These are phyloP conservation scores for Erpornis zantholeuca DNA, from an alignment of 2,113 vertebrate species.

Conservation along the genomic window DNA sequence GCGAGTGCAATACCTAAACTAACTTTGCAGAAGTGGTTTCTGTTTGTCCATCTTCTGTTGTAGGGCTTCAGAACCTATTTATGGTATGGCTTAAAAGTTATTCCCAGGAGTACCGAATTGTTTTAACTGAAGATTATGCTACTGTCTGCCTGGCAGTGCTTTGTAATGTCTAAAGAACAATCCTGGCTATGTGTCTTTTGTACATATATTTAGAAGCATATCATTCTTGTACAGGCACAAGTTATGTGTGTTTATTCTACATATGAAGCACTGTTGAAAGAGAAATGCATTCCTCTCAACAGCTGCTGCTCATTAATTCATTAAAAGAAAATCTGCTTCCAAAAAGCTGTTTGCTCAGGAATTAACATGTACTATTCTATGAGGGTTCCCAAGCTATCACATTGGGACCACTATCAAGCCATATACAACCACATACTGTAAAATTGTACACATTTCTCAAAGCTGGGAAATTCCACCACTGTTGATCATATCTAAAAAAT, in stretches of 20 bases:
- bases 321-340: neutral
- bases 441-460: neutral
- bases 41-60: neutral
- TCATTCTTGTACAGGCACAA: neutral
- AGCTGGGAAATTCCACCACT: neutral
- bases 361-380: neutral
- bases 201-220: neutral
- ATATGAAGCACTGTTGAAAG: neutral
- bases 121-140: neutral
- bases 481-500: neutral
- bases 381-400: neutral
- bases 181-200: neutral
- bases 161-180: neutral
- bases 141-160: neutral
- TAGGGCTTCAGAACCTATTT: neutral
- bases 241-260: neutral
- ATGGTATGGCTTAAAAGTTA: neutral
- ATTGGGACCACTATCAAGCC: neutral
- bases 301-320: neutral
- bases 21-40: neutral
- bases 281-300: neutral
- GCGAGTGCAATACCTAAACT: neutral
- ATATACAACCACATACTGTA: rapidly evolving
- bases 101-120: neutral
- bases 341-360: neutral